A percentile compares a stretch with the other conserved stretches of the same genome.
Evolutionary conservation across 2,113 vertebrate species (phyloP).

Genomic region (Corynorhinus townsendii): DNA sequence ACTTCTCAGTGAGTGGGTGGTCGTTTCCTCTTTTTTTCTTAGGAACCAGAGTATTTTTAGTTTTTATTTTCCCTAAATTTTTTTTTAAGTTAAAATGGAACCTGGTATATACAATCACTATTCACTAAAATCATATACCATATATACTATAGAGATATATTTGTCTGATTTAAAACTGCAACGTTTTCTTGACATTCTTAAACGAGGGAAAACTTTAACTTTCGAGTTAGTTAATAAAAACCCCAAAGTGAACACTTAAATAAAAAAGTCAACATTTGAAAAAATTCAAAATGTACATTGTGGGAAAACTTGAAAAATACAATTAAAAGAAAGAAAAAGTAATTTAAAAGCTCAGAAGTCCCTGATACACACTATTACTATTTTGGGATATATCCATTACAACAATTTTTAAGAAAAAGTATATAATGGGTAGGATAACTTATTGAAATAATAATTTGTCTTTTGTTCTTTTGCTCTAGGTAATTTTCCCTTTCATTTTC

Average conservation of each 20-base stretch:
- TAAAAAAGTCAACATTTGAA: neutral
- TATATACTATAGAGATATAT: neutral
- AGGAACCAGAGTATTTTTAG: neutral
- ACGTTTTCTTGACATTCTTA: conserved; percentile 3
- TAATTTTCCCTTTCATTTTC: conserved; percentile 29
- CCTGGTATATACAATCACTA: neutral
- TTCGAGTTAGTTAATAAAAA: conserved; percentile 26
- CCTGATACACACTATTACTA: neutral
- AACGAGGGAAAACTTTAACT: neutral
- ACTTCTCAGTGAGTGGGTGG: neutral
- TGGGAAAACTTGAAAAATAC: conserved; percentile 35
- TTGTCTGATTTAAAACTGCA: neutral
- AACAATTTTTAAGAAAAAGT: neutral
- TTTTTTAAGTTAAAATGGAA: conserved; percentile 10
- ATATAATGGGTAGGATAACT: neutral
- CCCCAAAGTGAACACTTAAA: neutral
- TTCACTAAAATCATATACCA: conserved; percentile 1
- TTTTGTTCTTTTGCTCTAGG: conserved; percentile 39
- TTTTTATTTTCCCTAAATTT: neutral
- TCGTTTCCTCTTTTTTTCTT: neutral
- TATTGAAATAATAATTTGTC: conserved; percentile 32
- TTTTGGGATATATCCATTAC: neutral
- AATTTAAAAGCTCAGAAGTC: neutral
- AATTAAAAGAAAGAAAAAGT: neutral
- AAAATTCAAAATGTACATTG: neutral